These are phyloP conservation scores for Rhombomys opimus DNA, from an alignment of 2,113 vertebrate genomes.

Conservation along the genomic window DNA sequence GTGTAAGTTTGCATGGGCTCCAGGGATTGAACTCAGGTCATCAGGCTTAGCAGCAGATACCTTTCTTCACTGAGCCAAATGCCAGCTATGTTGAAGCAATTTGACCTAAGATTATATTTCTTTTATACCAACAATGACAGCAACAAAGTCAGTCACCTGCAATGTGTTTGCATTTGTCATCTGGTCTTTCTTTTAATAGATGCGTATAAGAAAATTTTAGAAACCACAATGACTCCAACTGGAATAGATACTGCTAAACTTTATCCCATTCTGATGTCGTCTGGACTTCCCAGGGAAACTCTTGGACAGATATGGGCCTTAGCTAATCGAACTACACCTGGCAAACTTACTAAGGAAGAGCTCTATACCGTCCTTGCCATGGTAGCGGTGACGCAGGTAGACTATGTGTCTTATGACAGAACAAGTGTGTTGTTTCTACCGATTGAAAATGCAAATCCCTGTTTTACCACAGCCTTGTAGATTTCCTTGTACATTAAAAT, in stretches of 20 bases:
- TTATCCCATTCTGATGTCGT: conserved; percentile 98
- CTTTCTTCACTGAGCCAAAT: not conserved
- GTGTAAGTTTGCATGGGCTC: not conserved
- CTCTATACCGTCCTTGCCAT: conserved; percentile 96
- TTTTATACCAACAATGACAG: not conserved
- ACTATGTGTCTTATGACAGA: conserved; percentile 17
- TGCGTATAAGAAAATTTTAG: conserved; percentile 96
- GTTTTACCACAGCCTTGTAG: not conserved
- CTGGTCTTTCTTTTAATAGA: conserved; percentile 86
- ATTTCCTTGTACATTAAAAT: conserved; percentile 47
- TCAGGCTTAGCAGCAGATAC: not conserved
- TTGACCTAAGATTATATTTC: conserved; percentile 45
- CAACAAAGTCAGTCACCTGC: not conserved
- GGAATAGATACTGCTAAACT: conserved; percentile 98
- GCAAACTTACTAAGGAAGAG: conserved; percentile 98
- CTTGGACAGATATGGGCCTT: conserved; percentile 98
- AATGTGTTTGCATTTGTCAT: conserved; percentile 66
- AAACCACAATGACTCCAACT: conserved; percentile 94
- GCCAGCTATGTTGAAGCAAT: not conserved
- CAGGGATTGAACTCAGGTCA: not conserved
- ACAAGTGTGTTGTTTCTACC: conserved; percentile 16
- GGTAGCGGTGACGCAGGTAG: conserved; percentile 96
- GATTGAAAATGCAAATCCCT: not conserved
- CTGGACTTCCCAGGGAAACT: conserved; percentile 96
- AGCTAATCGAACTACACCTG: conserved; percentile 97